Percentiles rank a stretch among this genome's conserved stretches.
phyloP scores from a whole-genome alignment of 2,113 vertebrate genomes.

The Xenopus laevis region DNA sequence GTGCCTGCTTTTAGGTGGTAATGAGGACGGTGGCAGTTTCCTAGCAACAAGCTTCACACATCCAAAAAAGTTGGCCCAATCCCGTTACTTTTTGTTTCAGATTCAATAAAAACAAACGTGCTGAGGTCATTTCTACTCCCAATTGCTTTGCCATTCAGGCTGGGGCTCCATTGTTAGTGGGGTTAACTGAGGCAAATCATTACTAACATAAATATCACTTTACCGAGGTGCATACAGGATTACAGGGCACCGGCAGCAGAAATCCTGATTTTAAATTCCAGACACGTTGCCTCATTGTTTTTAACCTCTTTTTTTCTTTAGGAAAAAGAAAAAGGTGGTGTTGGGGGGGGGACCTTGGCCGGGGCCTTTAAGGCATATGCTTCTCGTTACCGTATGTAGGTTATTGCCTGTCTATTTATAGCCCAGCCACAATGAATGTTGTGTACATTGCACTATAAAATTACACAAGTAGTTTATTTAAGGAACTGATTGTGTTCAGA shows the following conservation, averaged over 20 bases:
- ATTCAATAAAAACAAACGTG: too few species aligned
- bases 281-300: constrained; percentile 30
- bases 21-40: too few species aligned
- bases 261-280: constrained; percentile 23
- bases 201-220: constrained; percentile 20
- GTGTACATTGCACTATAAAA: constrained; percentile 9
- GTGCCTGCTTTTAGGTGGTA: too few species aligned
- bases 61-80: constrained; percentile 41
- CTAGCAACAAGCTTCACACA: constrained; percentile 48
- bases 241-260: constrained; percentile 19
- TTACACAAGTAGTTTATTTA: constrained; percentile 8
- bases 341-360: background rate
- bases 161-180: constrained; percentile 4
- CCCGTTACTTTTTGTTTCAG: constrained; percentile 29
- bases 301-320: constrained; percentile 26
- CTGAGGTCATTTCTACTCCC: too few species aligned
- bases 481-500: background rate
- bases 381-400: constrained; percentile 19
- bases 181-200: constrained; percentile 31
- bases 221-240: background rate
- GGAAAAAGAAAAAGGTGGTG: constrained; percentile 11
- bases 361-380: constrained; percentile 10
- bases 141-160: background rate
- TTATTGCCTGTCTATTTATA: background rate
- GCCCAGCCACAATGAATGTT: constrained; percentile 4